Conservation (phyloP, 2,797 vertebrate species). For the Serranus cabrilla region DNA sequence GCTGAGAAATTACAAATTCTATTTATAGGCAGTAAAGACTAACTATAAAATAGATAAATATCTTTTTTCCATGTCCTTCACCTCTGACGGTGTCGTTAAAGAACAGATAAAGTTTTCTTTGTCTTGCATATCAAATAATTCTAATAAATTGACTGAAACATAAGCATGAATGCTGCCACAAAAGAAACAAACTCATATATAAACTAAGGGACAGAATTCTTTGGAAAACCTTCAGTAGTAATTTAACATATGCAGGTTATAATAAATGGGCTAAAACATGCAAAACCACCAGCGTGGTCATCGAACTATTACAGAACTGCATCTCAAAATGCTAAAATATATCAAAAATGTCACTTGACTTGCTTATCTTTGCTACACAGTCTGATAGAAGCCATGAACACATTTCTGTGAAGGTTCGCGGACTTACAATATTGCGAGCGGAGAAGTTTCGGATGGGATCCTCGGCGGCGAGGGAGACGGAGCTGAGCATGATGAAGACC, state of each 20-base stretch:
- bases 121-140: not conserved
- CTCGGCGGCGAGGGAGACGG: constrained; percentile 96
- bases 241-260: constrained; percentile 13
- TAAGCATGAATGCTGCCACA: not conserved
- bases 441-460: constrained; percentile 98
- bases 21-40: constrained; percentile 10
- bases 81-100: not conserved
- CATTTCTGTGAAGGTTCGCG: constrained; percentile 7
- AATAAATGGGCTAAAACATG: constrained; percentile 55
- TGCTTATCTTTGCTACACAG: constrained; percentile 11
- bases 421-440: constrained; percentile 96
- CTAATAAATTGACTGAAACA: not conserved
- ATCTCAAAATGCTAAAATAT: constrained; percentile 16
- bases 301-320: not conserved
- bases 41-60: not conserved
- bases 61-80: not conserved
- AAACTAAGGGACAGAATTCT: not conserved
- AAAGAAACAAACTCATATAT: not conserved
- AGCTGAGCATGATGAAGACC: constrained; percentile 99
- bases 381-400: not conserved
- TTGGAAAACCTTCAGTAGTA: constrained; percentile 7
- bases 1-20: not conserved
- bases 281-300: constrained; percentile 42
- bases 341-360: constrained; percentile 5
- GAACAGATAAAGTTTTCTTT: constrained; percentile 1